Percentiles rank a stretch among this genome's conserved stretches.
Evolutionary conservation across 2,888 invertebrate species (phyloP).

Genomic region (Heliconius ismenius): DNA sequence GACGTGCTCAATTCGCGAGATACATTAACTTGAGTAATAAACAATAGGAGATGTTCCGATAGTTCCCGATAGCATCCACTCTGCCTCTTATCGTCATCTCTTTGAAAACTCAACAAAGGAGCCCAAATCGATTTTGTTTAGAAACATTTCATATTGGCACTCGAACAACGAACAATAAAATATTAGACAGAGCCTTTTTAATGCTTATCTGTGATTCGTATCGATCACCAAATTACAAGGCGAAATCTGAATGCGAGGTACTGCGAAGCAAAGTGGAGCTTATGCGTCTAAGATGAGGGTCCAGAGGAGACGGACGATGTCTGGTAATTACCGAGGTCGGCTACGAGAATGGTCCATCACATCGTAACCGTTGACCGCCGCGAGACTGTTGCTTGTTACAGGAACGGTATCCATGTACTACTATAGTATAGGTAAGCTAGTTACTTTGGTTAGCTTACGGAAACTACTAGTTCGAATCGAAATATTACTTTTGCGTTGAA

Average conservation of each 20-base stretch:
- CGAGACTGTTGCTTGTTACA: conserved; percentile 23
- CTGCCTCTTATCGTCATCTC: conserved; percentile 37
- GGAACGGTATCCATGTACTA: conserved; percentile 1
- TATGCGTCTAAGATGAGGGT: conserved; percentile 11
- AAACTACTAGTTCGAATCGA: too few species aligned
- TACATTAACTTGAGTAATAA: conserved; percentile 22
- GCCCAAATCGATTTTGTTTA: conserved; percentile 38
- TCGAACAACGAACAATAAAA: conserved; percentile 45
- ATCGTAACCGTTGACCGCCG: conserved; percentile 40
- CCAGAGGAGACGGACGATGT: conserved; percentile 5
- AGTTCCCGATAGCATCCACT: conserved; percentile 21
- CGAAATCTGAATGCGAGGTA: conserved; percentile 34
- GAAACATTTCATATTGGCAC: conserved; percentile 41
- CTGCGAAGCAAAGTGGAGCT: conserved; percentile 8
- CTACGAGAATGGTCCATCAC: conserved; percentile 47
- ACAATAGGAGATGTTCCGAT: conserved; percentile 17
- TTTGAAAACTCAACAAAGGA: conserved; percentile 43
- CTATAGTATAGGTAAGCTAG: not conserved
- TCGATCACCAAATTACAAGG: conserved; percentile 48
- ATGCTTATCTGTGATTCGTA: conserved; percentile 47
- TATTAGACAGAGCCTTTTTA: conserved; percentile 48
- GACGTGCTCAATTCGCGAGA: conserved; percentile 8
- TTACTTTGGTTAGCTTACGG: too few species aligned
- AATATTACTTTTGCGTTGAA: too few species aligned
- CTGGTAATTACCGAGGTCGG: conserved; percentile 44